Evolutionary conservation across 1,140 invertebrate species (phyloP).

Genomic region (Ceratina calcarata): DNA sequence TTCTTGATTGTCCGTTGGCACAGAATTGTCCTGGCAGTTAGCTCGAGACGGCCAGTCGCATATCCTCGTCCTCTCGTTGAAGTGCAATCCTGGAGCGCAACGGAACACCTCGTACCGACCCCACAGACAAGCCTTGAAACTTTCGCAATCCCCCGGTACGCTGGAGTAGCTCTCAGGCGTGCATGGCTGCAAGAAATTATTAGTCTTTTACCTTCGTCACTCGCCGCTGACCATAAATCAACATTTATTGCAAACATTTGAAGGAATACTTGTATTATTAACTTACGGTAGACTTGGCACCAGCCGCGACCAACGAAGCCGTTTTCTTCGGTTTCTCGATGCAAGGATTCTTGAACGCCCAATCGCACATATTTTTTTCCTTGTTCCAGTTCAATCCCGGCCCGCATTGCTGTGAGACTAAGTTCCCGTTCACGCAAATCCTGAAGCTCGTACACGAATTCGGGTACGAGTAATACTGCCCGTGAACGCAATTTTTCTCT

Average conservation of each 20-base stretch:
- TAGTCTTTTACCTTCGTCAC: no score
- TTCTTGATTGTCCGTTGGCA: background rate
- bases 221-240: background rate
- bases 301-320: conserved; percentile 49
- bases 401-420: conserved; percentile 85
- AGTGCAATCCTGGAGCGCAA: conserved; percentile 89
- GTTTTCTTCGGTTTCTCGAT: conserved; percentile 58
- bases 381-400: conserved; percentile 86
- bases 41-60: conserved; percentile 91
- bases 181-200: conserved; percentile 78
- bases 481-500: conserved; percentile 75
- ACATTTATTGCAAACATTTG: background rate
- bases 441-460: conserved; percentile 85
- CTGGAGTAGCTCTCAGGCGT: conserved; percentile 83
- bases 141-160: conserved; percentile 86
- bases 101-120: conserved; percentile 86
- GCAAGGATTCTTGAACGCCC: conserved; percentile 81
- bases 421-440: conserved; percentile 85
- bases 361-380: conserved; percentile 85
- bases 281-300: conserved; percentile 39
- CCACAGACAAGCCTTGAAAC: conserved; percentile 90
- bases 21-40: conserved; percentile 81
- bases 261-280: background rate
- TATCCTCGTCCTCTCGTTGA: conserved; percentile 85
- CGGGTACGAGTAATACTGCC: conserved; percentile 79